phyloP scores from a whole-genome alignment of 2,888 invertebrate genomes.

The Drosophila borborema region DNA sequence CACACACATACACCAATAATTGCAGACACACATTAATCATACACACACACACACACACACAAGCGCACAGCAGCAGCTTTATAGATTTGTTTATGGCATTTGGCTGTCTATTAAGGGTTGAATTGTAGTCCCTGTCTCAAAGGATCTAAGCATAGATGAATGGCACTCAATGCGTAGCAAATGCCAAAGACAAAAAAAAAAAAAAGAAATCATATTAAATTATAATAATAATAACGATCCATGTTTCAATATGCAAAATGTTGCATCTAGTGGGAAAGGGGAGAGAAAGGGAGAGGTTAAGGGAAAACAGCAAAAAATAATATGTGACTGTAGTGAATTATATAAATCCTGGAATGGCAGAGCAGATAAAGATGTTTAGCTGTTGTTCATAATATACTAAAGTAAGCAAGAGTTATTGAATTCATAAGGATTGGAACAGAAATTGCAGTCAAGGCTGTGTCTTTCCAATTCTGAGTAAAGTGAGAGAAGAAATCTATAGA shows the following conservation, averaged over 20 bases:
- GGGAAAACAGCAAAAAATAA: no score
- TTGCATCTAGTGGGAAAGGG: neutral
- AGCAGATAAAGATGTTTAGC: neutral
- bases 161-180: slow-evolving; percentile 5
- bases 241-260: neutral
- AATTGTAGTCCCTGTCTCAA: slow-evolving; percentile 22
- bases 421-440: neutral
- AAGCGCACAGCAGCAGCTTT: slow-evolving; percentile 37
- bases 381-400: neutral
- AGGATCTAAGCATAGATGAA: slow-evolving; percentile 41
- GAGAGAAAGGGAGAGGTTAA: no score
- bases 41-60: slow-evolving; percentile 36
- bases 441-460: neutral
- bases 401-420: no score
- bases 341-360: neutral
- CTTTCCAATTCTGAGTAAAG: neutral
- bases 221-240: slow-evolving; percentile 12
- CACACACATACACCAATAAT: slow-evolving; percentile 43
- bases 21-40: slow-evolving; percentile 70
- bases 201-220: neutral
- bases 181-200: neutral
- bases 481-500: neutral
- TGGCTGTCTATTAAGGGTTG: slow-evolving; percentile 61
- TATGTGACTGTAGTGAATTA: no score
- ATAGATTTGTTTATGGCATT: slow-evolving; percentile 62